Percentiles rank a stretch among this genome's conserved stretches.
phyloP scores from a whole-genome alignment of 2,113 vertebrate genomes.

The Pygoscelis antarcticus region DNA sequence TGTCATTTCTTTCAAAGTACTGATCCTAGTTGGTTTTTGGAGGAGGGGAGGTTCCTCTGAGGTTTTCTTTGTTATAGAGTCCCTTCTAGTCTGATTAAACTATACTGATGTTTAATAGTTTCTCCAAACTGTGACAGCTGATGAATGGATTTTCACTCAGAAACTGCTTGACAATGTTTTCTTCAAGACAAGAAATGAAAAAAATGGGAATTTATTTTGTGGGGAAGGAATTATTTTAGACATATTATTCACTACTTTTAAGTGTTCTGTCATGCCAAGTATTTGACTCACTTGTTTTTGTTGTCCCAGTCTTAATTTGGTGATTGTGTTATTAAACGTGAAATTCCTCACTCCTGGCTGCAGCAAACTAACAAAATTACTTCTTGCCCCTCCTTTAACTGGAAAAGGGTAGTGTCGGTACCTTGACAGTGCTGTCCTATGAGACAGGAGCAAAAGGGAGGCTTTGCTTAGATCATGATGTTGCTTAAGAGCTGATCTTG shows the following conservation, averaged over 20 bases:
- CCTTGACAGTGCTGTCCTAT: not conserved
- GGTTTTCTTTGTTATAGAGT: not conserved
- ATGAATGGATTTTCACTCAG: not conserved
- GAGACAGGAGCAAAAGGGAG: not conserved
- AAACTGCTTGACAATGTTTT: not conserved
- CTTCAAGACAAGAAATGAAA: not conserved
- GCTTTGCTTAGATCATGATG: not conserved
- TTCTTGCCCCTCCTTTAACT: not conserved
- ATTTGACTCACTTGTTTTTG: slow-evolving; percentile 42
- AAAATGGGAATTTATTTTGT: not conserved
- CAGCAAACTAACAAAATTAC: not conserved
- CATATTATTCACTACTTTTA: not conserved
- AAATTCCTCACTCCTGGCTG: not conserved
- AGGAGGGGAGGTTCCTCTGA: not conserved
- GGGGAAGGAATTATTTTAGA: not conserved
- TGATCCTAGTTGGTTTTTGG: not conserved
- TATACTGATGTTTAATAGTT: not conserved
- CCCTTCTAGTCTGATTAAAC: not conserved
- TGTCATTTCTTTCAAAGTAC: not conserved
- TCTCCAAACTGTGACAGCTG: not conserved
- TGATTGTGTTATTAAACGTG: not conserved
- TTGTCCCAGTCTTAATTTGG: not conserved
- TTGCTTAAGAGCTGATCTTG: not conserved
- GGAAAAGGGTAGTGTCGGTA: not conserved
- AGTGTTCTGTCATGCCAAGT: not conserved